Conservation (phyloP, 2,888 invertebrate species). For the Ormyrus labotus region DNA sequence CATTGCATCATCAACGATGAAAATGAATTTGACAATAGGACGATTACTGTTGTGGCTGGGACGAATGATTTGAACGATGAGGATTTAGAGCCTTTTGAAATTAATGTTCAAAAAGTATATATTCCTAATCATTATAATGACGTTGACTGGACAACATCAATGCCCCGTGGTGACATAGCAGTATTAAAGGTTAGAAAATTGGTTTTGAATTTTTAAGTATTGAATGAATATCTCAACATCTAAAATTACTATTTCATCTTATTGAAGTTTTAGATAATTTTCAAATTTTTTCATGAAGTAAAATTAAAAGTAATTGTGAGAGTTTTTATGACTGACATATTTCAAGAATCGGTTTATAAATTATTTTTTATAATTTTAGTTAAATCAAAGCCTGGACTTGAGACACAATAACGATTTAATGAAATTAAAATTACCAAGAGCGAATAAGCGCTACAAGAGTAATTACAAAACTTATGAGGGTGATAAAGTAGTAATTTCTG, state of each 20-base stretch:
- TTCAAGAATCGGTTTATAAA: neutral
- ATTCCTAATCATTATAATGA: slow-evolving; percentile 37
- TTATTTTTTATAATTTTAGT: slow-evolving; percentile 5
- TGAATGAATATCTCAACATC: no score
- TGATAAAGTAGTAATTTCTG: slow-evolving; percentile 12
- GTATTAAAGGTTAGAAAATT: slow-evolving; percentile 41
- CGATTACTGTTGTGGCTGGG: slow-evolving; percentile 28
- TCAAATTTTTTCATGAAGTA: no score
- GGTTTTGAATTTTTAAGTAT: no score
- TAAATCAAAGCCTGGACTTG: slow-evolving; percentile 40
- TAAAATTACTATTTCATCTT: no score
- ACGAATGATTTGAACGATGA: slow-evolving; percentile 24
- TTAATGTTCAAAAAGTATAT: slow-evolving; percentile 37
- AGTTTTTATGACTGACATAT: neutral
- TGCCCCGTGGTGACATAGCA: slow-evolving; percentile 45
- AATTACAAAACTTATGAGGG: slow-evolving; percentile 37
- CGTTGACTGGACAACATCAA: slow-evolving; percentile 14
- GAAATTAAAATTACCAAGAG: slow-evolving; percentile 27
- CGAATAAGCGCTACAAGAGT: neutral
- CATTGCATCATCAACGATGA: slow-evolving; percentile 47
- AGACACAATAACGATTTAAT: slow-evolving; percentile 18
- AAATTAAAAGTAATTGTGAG: neutral
- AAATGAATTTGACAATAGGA: slow-evolving; percentile 21
- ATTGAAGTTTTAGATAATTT: no score
- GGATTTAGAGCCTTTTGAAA: neutral